Conservation (phyloP, 2,888 invertebrate species). For the Anaspis maculata region DNA sequence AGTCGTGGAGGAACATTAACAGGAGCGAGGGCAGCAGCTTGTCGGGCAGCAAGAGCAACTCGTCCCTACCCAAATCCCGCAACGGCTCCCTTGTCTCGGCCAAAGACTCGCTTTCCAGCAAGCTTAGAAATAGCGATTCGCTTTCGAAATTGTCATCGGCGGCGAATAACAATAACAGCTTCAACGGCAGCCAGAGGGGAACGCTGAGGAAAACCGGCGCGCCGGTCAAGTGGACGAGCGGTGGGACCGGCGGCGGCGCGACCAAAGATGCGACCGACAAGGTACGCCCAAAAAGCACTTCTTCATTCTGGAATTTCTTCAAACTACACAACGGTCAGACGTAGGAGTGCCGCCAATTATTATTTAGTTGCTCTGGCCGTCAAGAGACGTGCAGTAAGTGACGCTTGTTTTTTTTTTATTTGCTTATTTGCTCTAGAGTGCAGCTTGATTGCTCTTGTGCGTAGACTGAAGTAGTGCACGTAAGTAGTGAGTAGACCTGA, state of each 20-base stretch:
- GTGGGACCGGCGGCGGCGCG: conserved; percentile 11
- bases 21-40: conserved; percentile 31
- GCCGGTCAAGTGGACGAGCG: conserved; percentile 26
- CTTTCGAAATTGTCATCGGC: conserved; percentile 37
- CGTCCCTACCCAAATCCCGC: conserved; percentile 38
- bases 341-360: conserved; percentile 34
- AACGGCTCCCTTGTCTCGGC: conserved; percentile 39
- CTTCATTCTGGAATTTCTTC: conserved; percentile 63
- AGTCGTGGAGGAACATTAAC: conserved; percentile 43
- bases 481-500: conserved; percentile 12
- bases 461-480: conserved; percentile 4
- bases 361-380: conserved; percentile 34
- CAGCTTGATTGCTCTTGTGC: neutral
- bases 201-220: conserved; percentile 29
- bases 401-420: conserved; percentile 38
- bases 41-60: conserved; percentile 33
- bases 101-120: conserved; percentile 46
- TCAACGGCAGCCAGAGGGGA: conserved; percentile 22
- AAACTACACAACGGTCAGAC: conserved; percentile 50
- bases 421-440: conserved; percentile 20
- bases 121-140: conserved; percentile 46
- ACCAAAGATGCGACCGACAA: conserved; percentile 45
- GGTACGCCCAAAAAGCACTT: conserved; percentile 62
- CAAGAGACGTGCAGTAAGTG: conserved; percentile 40
- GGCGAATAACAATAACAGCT: conserved; percentile 23